These are phyloP conservation scores for Melanostigma gelatinosum DNA, from an alignment of 2,113 vertebrate genomes.

Conservation along the genomic window DNA sequence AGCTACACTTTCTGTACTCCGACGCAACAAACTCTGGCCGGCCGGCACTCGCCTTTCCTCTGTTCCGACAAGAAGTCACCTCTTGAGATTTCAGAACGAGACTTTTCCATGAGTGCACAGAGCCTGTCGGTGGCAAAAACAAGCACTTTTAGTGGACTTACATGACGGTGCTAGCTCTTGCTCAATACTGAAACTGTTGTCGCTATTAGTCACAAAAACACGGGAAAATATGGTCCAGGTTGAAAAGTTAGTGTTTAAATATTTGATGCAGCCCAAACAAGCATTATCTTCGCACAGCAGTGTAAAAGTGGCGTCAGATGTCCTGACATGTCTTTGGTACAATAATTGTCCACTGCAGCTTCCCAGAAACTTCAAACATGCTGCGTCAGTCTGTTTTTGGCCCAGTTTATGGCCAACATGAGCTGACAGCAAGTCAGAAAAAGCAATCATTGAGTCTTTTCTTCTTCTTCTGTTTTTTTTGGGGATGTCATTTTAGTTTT, in stretches of 20 bases:
- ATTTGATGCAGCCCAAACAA: not conserved
- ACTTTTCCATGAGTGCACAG: not conserved
- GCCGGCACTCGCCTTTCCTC: too few species aligned
- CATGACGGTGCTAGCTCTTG: not conserved
- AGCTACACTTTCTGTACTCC: too few species aligned
- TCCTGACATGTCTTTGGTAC: not conserved
- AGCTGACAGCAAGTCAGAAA: not conserved
- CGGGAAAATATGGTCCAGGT: not conserved
- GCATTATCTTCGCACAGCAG: not conserved
- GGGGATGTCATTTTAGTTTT: not conserved
- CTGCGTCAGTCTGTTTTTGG: not conserved
- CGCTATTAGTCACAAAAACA: not conserved
- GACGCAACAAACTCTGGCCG: too few species aligned
- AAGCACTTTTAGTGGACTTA: not conserved
- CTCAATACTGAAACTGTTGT: not conserved
- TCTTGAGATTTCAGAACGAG: not conserved
- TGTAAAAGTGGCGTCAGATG: not conserved
- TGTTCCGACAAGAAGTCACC: not conserved
- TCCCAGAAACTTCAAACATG: not conserved
- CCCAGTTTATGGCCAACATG: not conserved
- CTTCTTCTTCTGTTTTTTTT: not conserved
- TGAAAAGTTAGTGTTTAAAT: not conserved
- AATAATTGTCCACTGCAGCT: constrained; percentile 1
- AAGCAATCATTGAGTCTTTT: not conserved
- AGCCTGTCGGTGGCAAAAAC: not conserved